Evolutionary conservation across 2,113 vertebrate genomes (phyloP).

Genomic region (Patagioenas fasciata): DNA sequence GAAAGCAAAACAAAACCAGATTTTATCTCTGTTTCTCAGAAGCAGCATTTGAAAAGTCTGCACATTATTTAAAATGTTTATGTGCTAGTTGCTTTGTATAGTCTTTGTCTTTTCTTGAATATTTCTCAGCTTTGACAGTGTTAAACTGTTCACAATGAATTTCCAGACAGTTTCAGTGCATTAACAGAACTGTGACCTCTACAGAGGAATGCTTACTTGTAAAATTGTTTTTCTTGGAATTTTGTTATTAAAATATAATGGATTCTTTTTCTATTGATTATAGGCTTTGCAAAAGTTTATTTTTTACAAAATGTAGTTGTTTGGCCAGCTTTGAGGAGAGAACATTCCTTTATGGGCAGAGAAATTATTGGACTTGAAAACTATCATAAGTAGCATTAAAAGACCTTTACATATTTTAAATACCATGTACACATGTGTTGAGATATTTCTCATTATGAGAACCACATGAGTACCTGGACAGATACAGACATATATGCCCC

Average conservation of each 20-base stretch:
- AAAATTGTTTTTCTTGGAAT: constrained; percentile 58
- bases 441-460: background rate
- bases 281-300: constrained; percentile 52
- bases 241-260: constrained; percentile 26
- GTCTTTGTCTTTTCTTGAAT: background rate
- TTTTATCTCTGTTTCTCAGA: background rate
- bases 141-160: background rate
- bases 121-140: constrained; percentile 8
- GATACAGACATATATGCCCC: background rate
- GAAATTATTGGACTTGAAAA: constrained; percentile 2
- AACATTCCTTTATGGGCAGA: constrained; percentile 42
- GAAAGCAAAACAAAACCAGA: background rate
- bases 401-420: constrained; percentile 1
- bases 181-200: constrained; percentile 41
- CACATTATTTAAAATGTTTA: background rate
- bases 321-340: constrained; percentile 15
- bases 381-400: background rate
- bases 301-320: constrained; percentile 35
- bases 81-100: background rate
- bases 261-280: constrained; percentile 26
- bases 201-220: constrained; percentile 13
- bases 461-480: background rate
- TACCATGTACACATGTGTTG: background rate
- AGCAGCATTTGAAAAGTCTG: background rate
- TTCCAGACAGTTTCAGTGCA: background rate